phyloP scores from a whole-genome alignment of 2,113 vertebrate genomes.

The Pollachius pollachius region DNA sequence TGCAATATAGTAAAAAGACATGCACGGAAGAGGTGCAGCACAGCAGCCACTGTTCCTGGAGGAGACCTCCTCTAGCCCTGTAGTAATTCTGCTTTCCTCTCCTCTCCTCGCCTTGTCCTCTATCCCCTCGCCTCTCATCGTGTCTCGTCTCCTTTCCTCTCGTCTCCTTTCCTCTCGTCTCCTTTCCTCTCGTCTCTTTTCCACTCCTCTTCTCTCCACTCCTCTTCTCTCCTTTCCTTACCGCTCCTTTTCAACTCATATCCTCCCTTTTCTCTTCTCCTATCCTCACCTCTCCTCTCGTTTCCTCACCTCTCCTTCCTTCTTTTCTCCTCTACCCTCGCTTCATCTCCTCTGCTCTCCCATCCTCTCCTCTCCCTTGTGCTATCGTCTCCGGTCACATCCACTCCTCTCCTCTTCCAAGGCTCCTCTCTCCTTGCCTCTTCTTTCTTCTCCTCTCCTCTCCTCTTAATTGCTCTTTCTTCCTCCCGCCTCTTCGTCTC shows the following conservation, averaged over 20 bases:
- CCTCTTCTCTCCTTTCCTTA: not conserved
- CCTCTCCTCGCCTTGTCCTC: not conserved
- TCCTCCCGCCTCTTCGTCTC: not conserved
- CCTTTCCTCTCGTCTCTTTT: not conserved
- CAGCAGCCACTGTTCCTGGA: constrained; percentile 17
- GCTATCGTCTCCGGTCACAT: too few species aligned
- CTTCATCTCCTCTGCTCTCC: too few species aligned
- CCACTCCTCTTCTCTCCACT: too few species aligned
- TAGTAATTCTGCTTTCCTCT: too few species aligned
- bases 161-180: not conserved
- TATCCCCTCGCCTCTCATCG: too few species aligned
- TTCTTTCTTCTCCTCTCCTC: too few species aligned
- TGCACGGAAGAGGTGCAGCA: not conserved
- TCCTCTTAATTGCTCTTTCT: too few species aligned
- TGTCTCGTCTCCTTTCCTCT: too few species aligned
- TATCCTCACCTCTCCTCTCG: not conserved
- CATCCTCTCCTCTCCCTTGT: too few species aligned
- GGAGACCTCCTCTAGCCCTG: too few species aligned
- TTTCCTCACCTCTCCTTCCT: not conserved
- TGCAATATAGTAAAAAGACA: too few species aligned
- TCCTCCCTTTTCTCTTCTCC: not conserved
- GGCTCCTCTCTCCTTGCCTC: not conserved
- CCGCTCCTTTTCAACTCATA: not conserved
- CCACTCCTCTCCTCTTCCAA: not conserved
- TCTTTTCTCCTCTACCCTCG: not conserved